These are phyloP conservation scores for Amazona guildingii DNA, from an alignment of 2,113 vertebrate species.

Conservation along the genomic window DNA sequence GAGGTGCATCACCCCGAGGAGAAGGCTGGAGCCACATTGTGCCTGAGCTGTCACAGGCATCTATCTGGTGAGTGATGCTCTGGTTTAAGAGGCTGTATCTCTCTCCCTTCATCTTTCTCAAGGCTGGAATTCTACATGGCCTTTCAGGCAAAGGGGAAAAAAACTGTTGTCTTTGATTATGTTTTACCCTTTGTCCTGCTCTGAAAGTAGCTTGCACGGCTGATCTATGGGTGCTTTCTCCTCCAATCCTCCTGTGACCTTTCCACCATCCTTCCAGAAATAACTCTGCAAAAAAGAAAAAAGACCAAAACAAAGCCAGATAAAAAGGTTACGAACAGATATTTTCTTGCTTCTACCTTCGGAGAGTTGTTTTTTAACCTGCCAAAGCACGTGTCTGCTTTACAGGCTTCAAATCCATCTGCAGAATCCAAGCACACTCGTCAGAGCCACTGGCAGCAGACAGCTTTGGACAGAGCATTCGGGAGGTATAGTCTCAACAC, in stretches of 20 bases:
- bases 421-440: not conserved
- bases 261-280: not conserved
- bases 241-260: constrained; percentile 27
- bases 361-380: not conserved
- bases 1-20: not conserved
- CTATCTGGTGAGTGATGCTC: not conserved
- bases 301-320: not conserved
- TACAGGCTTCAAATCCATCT: not conserved
- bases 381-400: not conserved
- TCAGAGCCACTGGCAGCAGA: not conserved
- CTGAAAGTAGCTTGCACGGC: not conserved
- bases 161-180: not conserved
- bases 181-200: constrained; percentile 20
- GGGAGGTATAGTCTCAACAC: not conserved
- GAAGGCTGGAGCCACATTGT: not conserved
- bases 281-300: not conserved
- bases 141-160: not conserved
- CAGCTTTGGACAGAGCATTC: not conserved
- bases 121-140: not conserved
- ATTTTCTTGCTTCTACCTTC: not conserved
- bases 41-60: rapidly evolving
- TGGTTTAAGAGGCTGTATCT: not conserved
- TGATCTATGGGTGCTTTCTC: not conserved
- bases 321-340: not conserved
- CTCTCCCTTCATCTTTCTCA: not conserved